Base-by-base conservation (phyloP, 2,797 vertebrate genomes). In the Chrosomus eos region DNA sequence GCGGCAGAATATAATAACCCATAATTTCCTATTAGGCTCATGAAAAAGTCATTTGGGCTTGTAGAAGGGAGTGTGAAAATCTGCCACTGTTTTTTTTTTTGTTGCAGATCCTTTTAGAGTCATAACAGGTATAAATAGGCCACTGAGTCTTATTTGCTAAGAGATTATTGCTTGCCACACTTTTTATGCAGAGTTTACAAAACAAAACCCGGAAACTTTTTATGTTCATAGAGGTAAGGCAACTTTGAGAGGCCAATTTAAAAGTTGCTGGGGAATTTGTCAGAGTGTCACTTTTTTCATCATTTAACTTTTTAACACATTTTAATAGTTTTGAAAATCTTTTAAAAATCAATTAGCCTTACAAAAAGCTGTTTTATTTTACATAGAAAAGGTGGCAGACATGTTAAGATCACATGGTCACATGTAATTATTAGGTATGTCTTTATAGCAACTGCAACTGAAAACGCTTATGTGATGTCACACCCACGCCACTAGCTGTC, bases 11-110 rank as follows among this genome's bases (percentile, higher is more conserved):
- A 88, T 91, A 90, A 90, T 90, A 87, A 81, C 85, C 86, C 82
- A 75, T 90, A 90, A 88, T 91, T 91, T 89, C 89, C 87, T 90
- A 89, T 90, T 89, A 90, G 85, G 85, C 83, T 90, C 85, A 86
- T 88, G 89, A 90, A 90, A 89, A 90, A 90, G 85, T 75, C 85
- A 90, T 90, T 88, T 89, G 83, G 36, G 74, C 83, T 82, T 66
- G 81, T 40, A 77, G 78, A 89, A 79, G 36, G 78, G 64, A 33
- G 60, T 8, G 62, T 45, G 78, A 70, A 89, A 85, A 82, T 84
- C 60, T 14, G 60, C 73, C 0, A 21, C 71, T 45, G 82, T 77
- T 87, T n/a, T n/a, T n/a, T n/a, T 21, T 85, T 85, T 79, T 81
- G 77, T 21, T 82, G 33, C 80, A 67, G 80, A 77, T 60, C 43